Evolutionary conservation across 2,888 invertebrate genomes (phyloP).

Genomic region (Anorthoa munda): DNA sequence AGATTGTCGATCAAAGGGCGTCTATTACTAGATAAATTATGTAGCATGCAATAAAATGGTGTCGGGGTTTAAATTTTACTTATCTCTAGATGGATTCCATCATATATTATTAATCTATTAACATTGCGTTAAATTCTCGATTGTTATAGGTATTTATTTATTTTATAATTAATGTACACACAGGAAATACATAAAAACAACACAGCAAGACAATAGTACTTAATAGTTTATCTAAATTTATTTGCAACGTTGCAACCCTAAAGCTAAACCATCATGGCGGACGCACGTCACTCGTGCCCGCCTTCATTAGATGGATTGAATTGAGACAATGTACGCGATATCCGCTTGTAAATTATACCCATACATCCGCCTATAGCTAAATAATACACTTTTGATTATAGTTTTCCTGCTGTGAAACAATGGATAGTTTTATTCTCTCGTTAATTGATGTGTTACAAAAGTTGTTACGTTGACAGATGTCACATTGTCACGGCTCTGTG

Average conservation of each 20-base stretch:
- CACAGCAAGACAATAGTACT: too few relatives aligned
- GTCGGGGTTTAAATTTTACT: too few relatives aligned
- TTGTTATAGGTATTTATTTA: conserved; percentile 22
- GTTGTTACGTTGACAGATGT: conserved; percentile 49
- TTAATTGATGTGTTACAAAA: conserved; percentile 55
- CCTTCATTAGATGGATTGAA: conserved; percentile 84
- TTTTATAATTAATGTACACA: too few relatives aligned
- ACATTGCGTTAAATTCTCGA: background rate
- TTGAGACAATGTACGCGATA: conserved; percentile 80
- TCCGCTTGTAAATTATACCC: conserved; percentile 73
- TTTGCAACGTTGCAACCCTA: conserved; percentile 72
- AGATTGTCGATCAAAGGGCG: too few relatives aligned
- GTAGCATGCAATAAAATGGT: too few relatives aligned
- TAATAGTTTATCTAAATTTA: conserved; percentile 18
- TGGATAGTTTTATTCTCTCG: conserved; percentile 48
- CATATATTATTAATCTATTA: background rate
- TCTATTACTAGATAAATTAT: too few relatives aligned
- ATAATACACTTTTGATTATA: conserved; percentile 70
- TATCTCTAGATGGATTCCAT: too few relatives aligned
- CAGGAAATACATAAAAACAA: too few relatives aligned
- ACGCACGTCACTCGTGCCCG: conserved; percentile 76
- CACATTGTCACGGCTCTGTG: conserved; percentile 45
- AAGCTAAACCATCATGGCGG: conserved; percentile 71
- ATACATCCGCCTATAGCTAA: conserved; percentile 64
- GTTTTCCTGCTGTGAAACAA: conserved; percentile 65